phyloP scores from a whole-genome alignment of 2,888 invertebrate species.

The Drosophila setosimentum region DNA sequence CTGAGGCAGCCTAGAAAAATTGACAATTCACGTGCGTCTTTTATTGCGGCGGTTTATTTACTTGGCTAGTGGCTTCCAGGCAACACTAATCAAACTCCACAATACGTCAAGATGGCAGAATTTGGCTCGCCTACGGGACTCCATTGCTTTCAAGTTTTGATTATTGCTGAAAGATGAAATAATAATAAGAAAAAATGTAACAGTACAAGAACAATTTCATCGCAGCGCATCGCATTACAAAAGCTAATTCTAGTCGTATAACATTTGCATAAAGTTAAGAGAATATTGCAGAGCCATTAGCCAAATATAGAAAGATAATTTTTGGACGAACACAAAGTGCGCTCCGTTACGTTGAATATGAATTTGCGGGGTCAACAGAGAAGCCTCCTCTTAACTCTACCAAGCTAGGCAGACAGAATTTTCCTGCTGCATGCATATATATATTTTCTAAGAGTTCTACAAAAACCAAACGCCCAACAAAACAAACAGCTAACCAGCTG shows the following conservation, averaged over 20 bases:
- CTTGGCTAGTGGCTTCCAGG: conserved; percentile 14
- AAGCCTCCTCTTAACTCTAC: neutral
- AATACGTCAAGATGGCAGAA: too few relatives aligned
- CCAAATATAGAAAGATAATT: conserved; percentile 13
- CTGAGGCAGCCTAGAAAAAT: conserved; percentile 43
- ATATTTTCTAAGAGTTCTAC: conserved; percentile 16
- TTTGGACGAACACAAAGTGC: neutral
- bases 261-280: conserved; percentile 13
- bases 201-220: neutral
- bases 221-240: neutral
- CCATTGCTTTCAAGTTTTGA: conserved; percentile 1
- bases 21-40: conserved; percentile 62
- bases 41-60: conserved; percentile 36
- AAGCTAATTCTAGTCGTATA: neutral
- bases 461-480: conserved; percentile 17
- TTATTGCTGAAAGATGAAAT: conserved; percentile 2
- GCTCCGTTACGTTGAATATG: conserved; percentile 18
- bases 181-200: neutral
- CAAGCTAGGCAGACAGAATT: neutral
- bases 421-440: neutral
- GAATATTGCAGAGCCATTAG: neutral
- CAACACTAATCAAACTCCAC: neutral
- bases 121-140: neutral
- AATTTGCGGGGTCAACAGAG: conserved; percentile 2
- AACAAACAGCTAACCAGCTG: conserved; percentile 28